phyloP scores from a whole-genome alignment of 2,888 invertebrate genomes.

The Drosophila mimica region DNA sequence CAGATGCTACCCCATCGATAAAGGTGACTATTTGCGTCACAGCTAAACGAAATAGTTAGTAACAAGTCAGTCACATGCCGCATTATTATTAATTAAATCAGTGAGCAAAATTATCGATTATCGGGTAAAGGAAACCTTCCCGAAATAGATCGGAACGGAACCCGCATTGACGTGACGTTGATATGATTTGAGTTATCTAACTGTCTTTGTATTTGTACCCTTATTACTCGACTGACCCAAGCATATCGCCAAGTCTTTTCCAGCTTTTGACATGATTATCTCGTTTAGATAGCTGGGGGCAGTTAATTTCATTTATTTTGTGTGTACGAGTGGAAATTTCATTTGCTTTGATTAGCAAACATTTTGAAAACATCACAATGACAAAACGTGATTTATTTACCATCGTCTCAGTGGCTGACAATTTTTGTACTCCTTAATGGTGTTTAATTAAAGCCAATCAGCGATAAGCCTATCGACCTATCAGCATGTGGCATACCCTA shows the following conservation, averaged over 20 bases:
- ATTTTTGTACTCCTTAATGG: conserved; percentile 73
- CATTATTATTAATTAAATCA: conserved; percentile 80
- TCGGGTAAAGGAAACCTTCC: conserved; percentile 24
- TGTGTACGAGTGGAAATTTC: conserved; percentile 46
- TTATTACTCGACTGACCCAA: conserved; percentile 46
- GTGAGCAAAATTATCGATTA: conserved; percentile 48
- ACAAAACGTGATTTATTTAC: conserved; percentile 73
- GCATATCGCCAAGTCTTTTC: conserved; percentile 33
- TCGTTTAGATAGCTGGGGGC: conserved; percentile 47
- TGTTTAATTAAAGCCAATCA: conserved; percentile 81
- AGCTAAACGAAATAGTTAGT: conserved; percentile 39
- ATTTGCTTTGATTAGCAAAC: conserved; percentile 62
- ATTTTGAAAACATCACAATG: conserved; percentile 75
- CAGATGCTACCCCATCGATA: conserved; percentile 65
- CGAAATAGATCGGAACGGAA: conserved; percentile 18
- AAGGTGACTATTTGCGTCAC: conserved; percentile 64
- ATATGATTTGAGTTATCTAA: conserved; percentile 38
- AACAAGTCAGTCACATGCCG: conserved; percentile 75
- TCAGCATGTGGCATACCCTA: conserved; percentile 69
- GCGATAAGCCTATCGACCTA: conserved; percentile 66
- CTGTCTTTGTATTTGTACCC: conserved; percentile 17
- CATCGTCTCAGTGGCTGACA: conserved; percentile 62
- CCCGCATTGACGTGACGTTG: conserved; percentile 41
- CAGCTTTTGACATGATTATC: conserved; percentile 70
- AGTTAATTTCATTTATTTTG: conserved; percentile 76